Evolutionary conservation across 2,113 vertebrate species (phyloP).

Genomic region (Paracanthobrama guichenoti): DNA sequence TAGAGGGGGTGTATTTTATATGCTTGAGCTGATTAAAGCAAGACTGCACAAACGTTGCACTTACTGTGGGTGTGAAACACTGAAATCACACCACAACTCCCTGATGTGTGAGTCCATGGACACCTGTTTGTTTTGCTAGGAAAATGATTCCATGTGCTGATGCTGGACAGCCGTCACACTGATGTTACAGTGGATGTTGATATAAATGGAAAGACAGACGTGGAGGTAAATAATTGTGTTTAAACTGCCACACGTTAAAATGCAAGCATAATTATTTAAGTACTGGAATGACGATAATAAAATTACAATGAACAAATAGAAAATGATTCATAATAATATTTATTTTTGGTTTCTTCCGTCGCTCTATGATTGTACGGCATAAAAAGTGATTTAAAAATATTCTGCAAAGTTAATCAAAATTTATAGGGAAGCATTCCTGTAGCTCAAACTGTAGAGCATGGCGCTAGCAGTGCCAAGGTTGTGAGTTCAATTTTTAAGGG

Average conservation of each 20-base stretch:
- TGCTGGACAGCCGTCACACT: constrained; percentile 34
- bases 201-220: constrained; percentile 23
- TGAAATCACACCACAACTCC: constrained; percentile 47
- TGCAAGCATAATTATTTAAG: not conserved
- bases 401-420: not conserved
- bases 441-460: not conserved
- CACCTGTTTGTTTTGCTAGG: constrained; percentile 48
- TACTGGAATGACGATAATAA: not conserved
- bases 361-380: not conserved
- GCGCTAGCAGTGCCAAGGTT: not conserved
- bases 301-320: not conserved
- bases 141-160: constrained; percentile 49
- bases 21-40: constrained; percentile 44
- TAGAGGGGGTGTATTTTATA: constrained; percentile 17
- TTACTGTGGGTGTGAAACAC: constrained; percentile 44
- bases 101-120: constrained; percentile 2
- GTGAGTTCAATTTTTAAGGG: not conserved
- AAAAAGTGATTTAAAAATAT: not conserved
- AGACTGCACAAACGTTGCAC: constrained; percentile 38
- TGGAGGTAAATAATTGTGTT: constrained; percentile 16
- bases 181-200: constrained; percentile 6
- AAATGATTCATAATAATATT: not conserved
- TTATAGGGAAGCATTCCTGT: not conserved
- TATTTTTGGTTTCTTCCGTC: not conserved
- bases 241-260: not conserved